Percentiles rank a stretch among this genome's conserved stretches.
phyloP scores from a whole-genome alignment of 2,888 invertebrate species.

The Metallyticus violacea region DNA sequence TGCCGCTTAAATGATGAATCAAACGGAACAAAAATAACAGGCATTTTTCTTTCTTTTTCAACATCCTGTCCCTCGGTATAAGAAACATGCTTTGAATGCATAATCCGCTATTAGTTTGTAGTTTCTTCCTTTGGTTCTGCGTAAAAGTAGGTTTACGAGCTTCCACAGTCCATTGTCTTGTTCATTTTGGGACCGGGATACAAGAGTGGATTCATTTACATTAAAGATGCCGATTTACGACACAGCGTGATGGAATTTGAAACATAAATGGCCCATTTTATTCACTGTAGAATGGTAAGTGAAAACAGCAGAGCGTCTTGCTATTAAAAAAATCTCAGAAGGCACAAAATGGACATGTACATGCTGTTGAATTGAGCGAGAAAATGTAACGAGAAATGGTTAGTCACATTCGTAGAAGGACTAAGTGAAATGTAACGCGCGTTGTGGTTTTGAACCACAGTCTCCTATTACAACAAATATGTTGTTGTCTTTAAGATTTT shows the following conservation, averaged over 20 bases:
- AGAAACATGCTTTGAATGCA: conserved; percentile 5
- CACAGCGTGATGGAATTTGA: not conserved
- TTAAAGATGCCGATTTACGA: not conserved
- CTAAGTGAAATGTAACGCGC: not conserved
- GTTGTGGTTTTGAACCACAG: not conserved
- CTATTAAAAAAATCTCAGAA: too few species aligned
- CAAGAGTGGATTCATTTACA: not conserved
- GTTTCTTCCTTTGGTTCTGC: not conserved
- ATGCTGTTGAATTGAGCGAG: too few species aligned
- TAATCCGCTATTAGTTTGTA: not conserved
- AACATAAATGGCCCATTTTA: conserved; percentile 5
- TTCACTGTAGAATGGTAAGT: not conserved
- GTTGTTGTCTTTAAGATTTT: not conserved
- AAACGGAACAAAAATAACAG: not conserved
- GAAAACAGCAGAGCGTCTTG: not conserved
- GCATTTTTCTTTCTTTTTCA: not conserved
- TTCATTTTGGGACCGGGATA: not conserved
- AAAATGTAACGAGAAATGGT: not conserved
- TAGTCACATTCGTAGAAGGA: not conserved
- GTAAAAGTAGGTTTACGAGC: conserved; percentile 9
- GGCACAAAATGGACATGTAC: too few species aligned
- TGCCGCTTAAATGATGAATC: conserved; percentile 3
- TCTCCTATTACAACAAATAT: not conserved
- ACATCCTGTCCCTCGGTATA: not conserved
- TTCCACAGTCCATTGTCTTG: not conserved